Percentiles rank a stretch among this genome's conserved stretches.
Conservation (phyloP, 2,888 invertebrate genomes). For the Orchesella flavescens region DNA sequence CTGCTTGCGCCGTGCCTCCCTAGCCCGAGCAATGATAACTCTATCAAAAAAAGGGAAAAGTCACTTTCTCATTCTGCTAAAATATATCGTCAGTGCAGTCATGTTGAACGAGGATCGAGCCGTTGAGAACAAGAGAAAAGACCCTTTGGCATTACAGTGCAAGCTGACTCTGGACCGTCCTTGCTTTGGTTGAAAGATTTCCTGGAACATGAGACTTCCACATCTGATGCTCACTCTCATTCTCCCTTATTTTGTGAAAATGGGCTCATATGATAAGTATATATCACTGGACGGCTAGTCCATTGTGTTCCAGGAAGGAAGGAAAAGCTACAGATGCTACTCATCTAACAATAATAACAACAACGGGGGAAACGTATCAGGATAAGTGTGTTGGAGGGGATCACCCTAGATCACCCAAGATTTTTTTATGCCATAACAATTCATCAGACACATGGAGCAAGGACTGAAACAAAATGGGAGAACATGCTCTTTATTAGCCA, state of each 20-base stretch:
- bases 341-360: slow-evolving; percentile 41
- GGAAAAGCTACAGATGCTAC: slow-evolving; percentile 59
- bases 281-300: slow-evolving; percentile 49
- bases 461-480: not conserved
- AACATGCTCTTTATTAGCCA: not conserved
- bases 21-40: slow-evolving; percentile 51
- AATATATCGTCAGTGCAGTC: slow-evolving; percentile 62
- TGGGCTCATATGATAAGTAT: slow-evolving; percentile 60
- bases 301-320: slow-evolving; percentile 32
- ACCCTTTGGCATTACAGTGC: slow-evolving; percentile 43
- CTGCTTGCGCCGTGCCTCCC: slow-evolving; percentile 56
- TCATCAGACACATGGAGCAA: slow-evolving; percentile 43
- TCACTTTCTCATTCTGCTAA: slow-evolving; percentile 61
- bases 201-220: slow-evolving; percentile 56
- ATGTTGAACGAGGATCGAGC: slow-evolving; percentile 55
- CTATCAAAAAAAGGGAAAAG: slow-evolving; percentile 63
- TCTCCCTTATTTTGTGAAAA: slow-evolving; percentile 30
- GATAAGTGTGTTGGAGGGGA: slow-evolving; percentile 3
- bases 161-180: slow-evolving; percentile 32
- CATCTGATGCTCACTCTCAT: slow-evolving; percentile 46
- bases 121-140: slow-evolving; percentile 34
- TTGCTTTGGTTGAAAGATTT: slow-evolving; percentile 60
- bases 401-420: slow-evolving; percentile 6
- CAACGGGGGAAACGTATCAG: slow-evolving; percentile 26
- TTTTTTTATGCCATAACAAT: slow-evolving; percentile 49